Percentiles rank a stretch among this genome's conserved stretches.
These are phyloP conservation scores for Menura novaehollandiae DNA, from an alignment of 2,113 vertebrate species.

Conservation along the genomic window DNA sequence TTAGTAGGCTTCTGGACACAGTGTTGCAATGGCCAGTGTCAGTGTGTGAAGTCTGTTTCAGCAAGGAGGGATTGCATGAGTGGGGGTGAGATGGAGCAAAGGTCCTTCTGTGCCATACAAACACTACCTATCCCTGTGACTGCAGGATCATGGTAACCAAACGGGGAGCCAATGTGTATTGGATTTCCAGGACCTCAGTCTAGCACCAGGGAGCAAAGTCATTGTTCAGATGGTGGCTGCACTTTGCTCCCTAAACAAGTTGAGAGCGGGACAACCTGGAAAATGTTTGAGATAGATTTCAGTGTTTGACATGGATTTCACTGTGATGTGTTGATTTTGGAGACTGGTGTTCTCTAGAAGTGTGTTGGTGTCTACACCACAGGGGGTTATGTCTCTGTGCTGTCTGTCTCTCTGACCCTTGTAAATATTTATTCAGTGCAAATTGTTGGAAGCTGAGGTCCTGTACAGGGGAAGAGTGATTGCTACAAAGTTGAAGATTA, in stretches of 20 bases:
- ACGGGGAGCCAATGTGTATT: neutral
- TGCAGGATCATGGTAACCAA: neutral
- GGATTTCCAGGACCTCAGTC: neutral
- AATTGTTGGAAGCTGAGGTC: neutral
- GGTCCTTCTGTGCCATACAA: neutral
- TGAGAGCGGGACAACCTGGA: neutral
- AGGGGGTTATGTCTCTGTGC: neutral
- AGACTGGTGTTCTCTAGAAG: neutral
- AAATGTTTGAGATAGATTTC: neutral
- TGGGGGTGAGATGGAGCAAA: neutral
- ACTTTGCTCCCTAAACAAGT: neutral
- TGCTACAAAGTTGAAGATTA: neutral
- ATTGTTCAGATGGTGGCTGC: neutral
- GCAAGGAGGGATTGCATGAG: neutral
- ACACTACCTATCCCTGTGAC: neutral
- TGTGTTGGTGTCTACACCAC: neutral
- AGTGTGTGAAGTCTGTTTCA: neutral
- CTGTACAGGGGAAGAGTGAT: neutral
- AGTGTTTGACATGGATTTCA: neutral
- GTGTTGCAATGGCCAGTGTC: neutral
- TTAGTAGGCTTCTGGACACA: neutral
- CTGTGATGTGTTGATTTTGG: neutral
- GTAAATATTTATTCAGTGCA: neutral
- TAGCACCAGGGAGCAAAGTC: neutral
- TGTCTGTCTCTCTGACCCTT: conserved; percentile 1